Conservation (phyloP, 2,797 vertebrate species). For the Spinus olivaceus region DNA sequence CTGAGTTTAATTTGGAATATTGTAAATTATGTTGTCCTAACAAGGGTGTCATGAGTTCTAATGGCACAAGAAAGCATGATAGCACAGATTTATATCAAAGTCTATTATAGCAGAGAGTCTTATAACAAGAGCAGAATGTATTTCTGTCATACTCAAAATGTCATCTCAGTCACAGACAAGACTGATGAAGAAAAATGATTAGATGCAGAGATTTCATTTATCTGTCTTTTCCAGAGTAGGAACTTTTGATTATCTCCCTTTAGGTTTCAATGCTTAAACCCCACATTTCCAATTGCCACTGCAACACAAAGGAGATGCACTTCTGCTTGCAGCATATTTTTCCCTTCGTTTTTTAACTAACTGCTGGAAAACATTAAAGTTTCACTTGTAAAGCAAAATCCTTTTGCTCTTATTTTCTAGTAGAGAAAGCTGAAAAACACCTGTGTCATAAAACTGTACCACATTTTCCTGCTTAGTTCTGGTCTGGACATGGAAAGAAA, state of each 20-base stretch:
- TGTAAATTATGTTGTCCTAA: not conserved
- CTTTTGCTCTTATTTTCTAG: not conserved
- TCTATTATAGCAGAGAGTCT: not conserved
- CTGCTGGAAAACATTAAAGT: not conserved
- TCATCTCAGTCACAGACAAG: conserved; percentile 14
- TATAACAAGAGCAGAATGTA: not conserved
- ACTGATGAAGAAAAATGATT: not conserved
- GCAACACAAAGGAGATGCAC: not conserved
- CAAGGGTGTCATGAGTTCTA: not conserved
- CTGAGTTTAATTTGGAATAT: not conserved
- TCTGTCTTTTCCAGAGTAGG: not conserved
- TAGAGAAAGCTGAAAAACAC: not conserved
- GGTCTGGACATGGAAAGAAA: not conserved
- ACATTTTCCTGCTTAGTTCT: not conserved
- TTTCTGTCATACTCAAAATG: conserved; percentile 33
- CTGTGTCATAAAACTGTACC: rapidly evolving
- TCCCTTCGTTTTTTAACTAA: not conserved
- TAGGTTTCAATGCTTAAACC: not conserved
- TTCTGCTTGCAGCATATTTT: not conserved
- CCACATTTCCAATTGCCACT: not conserved
- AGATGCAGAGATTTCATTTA: not conserved
- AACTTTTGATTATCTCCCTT: not conserved
- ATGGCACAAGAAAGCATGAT: not conserved
- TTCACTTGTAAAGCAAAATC: not conserved
- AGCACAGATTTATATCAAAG: not conserved